These are phyloP conservation scores for Prietella phreatophila DNA, from an alignment of 2,113 vertebrate genomes.

Conservation along the genomic window DNA sequence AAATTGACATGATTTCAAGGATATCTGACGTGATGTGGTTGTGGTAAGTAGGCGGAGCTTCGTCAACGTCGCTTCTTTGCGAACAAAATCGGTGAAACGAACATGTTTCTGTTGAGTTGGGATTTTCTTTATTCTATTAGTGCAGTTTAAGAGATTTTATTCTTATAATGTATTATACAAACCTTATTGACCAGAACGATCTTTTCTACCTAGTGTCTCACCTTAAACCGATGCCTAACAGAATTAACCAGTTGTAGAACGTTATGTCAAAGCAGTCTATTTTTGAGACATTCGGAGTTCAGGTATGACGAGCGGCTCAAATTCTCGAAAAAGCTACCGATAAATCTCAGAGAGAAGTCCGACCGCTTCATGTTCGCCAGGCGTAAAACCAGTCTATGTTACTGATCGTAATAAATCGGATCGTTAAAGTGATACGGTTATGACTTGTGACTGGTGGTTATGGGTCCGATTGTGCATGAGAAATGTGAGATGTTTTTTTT, in stretches of 20 bases:
- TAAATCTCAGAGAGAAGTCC: not conserved
- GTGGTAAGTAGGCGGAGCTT: not conserved
- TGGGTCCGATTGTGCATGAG: not conserved
- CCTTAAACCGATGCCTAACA: not conserved
- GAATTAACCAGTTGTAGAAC: not conserved
- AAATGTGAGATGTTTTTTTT: not conserved
- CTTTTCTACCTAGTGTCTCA: not conserved
- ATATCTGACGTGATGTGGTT: not conserved
- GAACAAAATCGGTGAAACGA: not conserved
- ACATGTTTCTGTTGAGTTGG: not conserved
- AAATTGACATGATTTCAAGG: not conserved
- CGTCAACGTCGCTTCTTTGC: not conserved
- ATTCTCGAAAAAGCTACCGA: not conserved
- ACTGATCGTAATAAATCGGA: not conserved
- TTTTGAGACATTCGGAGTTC: no score
- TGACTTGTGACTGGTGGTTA: not conserved
- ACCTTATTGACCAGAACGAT: not conserved
- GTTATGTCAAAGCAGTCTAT: not conserved
- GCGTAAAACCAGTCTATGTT: not conserved
- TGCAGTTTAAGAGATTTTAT: not conserved
- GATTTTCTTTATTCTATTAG: not conserved
- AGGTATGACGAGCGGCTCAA: not conserved
- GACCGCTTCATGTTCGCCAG: not conserved
- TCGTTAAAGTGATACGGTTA: not conserved
- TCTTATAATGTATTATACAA: not conserved